Conservation (phyloP, 2,888 invertebrate genomes). For the Cremastinae sp. region DNA sequence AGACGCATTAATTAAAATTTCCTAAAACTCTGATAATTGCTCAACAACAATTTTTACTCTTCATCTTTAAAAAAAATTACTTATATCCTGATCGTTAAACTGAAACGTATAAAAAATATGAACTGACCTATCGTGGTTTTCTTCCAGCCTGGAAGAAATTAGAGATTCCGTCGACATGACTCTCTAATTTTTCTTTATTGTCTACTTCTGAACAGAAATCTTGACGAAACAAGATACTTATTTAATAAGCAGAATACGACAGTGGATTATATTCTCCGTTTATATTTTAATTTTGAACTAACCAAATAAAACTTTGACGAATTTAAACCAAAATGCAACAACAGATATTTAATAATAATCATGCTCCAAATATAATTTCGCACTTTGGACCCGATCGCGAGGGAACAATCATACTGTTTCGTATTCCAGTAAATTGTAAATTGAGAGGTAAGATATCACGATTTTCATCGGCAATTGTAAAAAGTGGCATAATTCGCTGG, state of each 20-base stretch:
- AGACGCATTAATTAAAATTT: too few species aligned
- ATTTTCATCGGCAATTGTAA: not conserved
- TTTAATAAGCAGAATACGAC: too few species aligned
- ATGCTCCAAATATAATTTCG: slow-evolving; percentile 26
- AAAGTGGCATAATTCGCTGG: slow-evolving; percentile 9
- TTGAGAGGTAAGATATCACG: not conserved
- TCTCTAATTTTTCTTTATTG: not conserved
- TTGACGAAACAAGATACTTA: not conserved
- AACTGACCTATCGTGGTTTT: slow-evolving; percentile 46
- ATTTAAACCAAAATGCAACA: not conserved
- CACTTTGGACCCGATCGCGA: slow-evolving; percentile 17
- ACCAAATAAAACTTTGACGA: slow-evolving; percentile 10
- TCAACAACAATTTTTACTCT: not conserved
- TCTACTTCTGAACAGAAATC: not conserved
- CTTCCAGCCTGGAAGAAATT: slow-evolving; percentile 39
- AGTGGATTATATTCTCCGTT: too few species aligned
- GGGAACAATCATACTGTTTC: not conserved
- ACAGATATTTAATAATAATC: slow-evolving; percentile 18
- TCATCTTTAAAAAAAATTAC: not conserved
- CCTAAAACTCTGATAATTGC: slow-evolving; percentile 5
- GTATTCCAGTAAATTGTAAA: not conserved
- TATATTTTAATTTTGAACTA: too few species aligned
- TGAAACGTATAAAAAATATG: slow-evolving; percentile 6
- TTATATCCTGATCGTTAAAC: not conserved
- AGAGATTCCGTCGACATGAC: slow-evolving; percentile 58